These are phyloP conservation scores for Oscheius sp. DNA, from an alignment of 2,888 invertebrate genomes.

Conservation along the genomic window DNA sequence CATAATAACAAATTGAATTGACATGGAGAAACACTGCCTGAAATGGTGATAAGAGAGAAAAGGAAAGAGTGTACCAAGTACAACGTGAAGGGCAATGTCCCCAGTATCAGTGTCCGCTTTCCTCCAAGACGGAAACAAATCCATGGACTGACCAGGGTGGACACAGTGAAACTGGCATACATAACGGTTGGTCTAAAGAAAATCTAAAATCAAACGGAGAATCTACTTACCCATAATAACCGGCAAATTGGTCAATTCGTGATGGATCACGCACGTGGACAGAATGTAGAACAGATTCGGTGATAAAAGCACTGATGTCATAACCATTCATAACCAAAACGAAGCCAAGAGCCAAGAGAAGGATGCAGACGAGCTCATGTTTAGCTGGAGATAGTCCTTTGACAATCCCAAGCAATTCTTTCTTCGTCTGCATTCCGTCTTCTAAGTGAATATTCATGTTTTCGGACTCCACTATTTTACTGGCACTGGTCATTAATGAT, in stretches of 20 bases:
- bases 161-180: conserved; percentile 21
- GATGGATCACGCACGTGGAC: conserved; percentile 13
- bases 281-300: conserved; percentile 26
- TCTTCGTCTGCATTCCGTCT: background rate
- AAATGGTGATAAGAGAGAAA: background rate
- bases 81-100: conserved; percentile 20
- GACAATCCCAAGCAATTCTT: background rate
- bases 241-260: conserved; percentile 17
- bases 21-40: conserved; percentile 8
- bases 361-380: conserved; percentile 7
- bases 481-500: too few species aligned
- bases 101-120: conserved; percentile 24
- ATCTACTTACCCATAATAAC: conserved; percentile 27
- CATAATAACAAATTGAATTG: conserved; percentile 19
- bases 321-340: conserved; percentile 26
- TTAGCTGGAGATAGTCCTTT: background rate
- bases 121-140: conserved; percentile 29
- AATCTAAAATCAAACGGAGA: background rate
- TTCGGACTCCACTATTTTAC: too few species aligned
- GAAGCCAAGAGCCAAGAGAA: conserved; percentile 9
- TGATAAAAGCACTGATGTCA: conserved; percentile 25
- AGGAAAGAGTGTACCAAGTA: conserved; percentile 2
- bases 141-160: conserved; percentile 33
- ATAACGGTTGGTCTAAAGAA: conserved; percentile 29
- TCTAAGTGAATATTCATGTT: too few species aligned